A percentile compares a stretch with the other conserved stretches of the same genome.
phyloP scores from a whole-genome alignment of 1,140 invertebrate species.

The Diachasma alloeum region DNA sequence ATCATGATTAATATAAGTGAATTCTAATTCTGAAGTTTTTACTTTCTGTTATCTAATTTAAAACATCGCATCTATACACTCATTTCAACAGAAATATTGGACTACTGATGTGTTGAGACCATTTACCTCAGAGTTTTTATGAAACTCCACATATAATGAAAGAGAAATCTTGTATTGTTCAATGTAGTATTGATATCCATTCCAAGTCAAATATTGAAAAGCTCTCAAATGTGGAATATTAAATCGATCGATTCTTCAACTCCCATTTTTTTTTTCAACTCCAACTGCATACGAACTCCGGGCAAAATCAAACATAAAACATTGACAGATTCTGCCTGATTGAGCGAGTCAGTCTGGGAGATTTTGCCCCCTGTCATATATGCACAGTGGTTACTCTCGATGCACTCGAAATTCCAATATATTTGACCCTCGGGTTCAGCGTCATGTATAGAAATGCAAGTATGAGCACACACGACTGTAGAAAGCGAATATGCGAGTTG shows the following conservation, averaged over 20 bases:
- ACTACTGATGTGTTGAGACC: too few relatives aligned
- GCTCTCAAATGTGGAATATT: not conserved
- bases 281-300: not conserved
- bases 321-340: not conserved
- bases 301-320: not conserved
- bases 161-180: not conserved
- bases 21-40: too few relatives aligned
- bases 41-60: too few relatives aligned
- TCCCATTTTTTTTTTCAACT: not conserved
- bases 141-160: too few relatives aligned
- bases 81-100: too few relatives aligned
- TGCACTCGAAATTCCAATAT: slow-evolving; percentile 27
- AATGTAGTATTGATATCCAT: not conserved
- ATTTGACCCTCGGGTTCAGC: not conserved
- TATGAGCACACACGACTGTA: not conserved
- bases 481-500: slow-evolving; percentile 28
- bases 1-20: too few relatives aligned
- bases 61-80: too few relatives aligned
- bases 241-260: not conserved
- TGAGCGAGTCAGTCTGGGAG: not conserved
- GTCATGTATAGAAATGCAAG: slow-evolving; percentile 13
- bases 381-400: slow-evolving; percentile 28
- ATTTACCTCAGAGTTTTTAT: too few relatives aligned
- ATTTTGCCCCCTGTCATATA: slow-evolving; percentile 14
- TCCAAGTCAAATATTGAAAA: not conserved